Evolutionary conservation across 2,797 vertebrate genomes (phyloP), one percentile per base, ranked within the genome.

Genomic region (Coilia nasus): DNA sequence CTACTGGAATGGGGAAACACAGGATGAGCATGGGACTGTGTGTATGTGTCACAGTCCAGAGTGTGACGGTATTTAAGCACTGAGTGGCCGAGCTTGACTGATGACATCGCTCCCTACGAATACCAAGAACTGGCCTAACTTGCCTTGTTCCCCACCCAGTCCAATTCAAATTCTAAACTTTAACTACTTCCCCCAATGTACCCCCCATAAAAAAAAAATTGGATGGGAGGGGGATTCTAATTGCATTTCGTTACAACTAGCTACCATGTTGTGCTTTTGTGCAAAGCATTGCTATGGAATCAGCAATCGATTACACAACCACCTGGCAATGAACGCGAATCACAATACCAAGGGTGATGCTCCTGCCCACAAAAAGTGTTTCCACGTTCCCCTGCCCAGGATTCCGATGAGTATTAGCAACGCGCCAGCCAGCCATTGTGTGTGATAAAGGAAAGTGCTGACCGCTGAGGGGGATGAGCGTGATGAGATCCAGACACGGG

Each of bases 361-460:
- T 44, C 1, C 35, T 78, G 71, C 35, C 71, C 35, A 78, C 19
- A 78, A 41, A 19, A 19, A n/a, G 28, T 15, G 71, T 21, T 19
- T 21, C 31, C 19, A 78, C 31, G 71, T 41, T 35, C 44, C 88
- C 75, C 88, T 88, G 90, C 88, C 25, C 67, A 89, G 88, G 84
- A 95, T 94, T 90, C 90, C 91, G 83, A 60, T 86, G 88, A 90
- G 94, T 89, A 93, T 94, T 94, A 91, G 88, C 84, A 78, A 89
- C 86, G 83, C 35, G 89, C 85, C 93, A 93, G 89, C 86, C 92
- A 88, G 91, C 92, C 91, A 94, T 92, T 94, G 94, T 93, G 92
- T 92, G 93, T 88, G 75, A 85, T 91, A 93, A 96, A 94, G 94
- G 90, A 95, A 97, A 96, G 89, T 90, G 93, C 96, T 96, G 96